A percentile compares a stretch with the other conserved stretches of the same genome.
These are phyloP conservation scores for Thereuonema tuberculata DNA, from an alignment of 1,140 invertebrate species.

Conservation along the genomic window DNA sequence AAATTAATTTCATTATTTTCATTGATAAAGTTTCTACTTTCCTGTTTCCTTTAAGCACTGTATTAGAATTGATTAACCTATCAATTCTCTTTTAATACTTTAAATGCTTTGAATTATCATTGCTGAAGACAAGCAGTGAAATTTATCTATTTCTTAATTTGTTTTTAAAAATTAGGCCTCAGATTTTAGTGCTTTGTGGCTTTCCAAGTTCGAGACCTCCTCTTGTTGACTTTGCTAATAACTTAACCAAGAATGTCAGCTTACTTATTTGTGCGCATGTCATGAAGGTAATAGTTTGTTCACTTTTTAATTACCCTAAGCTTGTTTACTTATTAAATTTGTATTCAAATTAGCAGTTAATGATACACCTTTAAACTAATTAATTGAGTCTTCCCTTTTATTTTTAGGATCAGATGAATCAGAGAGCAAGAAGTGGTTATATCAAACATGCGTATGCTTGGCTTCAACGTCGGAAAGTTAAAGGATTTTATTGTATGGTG, in stretches of 20 bases:
- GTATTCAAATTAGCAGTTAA: no score
- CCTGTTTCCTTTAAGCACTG: no score
- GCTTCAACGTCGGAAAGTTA: constrained; percentile 31
- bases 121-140: no score
- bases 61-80: no score
- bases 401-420: constrained; percentile 17
- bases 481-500: constrained; percentile 35
- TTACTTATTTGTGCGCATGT: constrained; percentile 41
- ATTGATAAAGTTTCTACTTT: no score
- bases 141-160: no score
- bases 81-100: no score
- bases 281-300: constrained; percentile 29
- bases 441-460: constrained; percentile 28
- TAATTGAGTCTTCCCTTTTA: constrained; percentile 19
- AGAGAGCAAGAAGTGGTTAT: constrained; percentile 16
- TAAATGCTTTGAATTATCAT: no score
- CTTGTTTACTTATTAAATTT: constrained; percentile 3
- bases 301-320: constrained; percentile 1
- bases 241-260: constrained; percentile 39
- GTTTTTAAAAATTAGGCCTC: constrained; percentile 28
- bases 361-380: no score
- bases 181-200: constrained; percentile 42
- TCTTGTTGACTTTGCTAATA: constrained; percentile 41
- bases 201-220: constrained; percentile 35
- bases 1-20: no score